A percentile compares a stretch with the other conserved stretches of the same genome.
Conservation (phyloP, 1,140 invertebrate species). For the Sminthurinus signatus region DNA sequence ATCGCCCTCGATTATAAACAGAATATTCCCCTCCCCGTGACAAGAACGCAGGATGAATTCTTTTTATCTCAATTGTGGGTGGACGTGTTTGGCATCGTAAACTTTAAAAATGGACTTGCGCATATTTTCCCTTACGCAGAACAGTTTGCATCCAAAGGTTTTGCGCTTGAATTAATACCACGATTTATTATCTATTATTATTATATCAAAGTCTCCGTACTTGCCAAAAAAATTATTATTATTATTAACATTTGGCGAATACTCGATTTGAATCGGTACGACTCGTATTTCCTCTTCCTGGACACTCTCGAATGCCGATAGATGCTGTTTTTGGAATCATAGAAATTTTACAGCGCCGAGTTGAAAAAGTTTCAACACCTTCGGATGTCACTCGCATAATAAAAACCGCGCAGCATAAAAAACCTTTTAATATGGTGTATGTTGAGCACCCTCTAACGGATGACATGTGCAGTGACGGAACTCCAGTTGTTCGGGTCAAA, state of each 20-base stretch:
- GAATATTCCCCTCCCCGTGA: background rate
- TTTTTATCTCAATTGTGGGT: background rate
- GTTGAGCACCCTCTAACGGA: constrained; percentile 9
- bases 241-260: constrained; percentile 20
- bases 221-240: too few species aligned
- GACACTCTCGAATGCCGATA: constrained; percentile 41
- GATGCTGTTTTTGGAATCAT: constrained; percentile 42
- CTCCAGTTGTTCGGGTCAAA: background rate
- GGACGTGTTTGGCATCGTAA: background rate
- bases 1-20: background rate
- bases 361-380: constrained; percentile 2
- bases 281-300: constrained; percentile 40
- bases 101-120: background rate
- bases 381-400: background rate
- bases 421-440: constrained; percentile 7
- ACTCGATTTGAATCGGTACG: constrained; percentile 16
- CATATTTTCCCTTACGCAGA: constrained; percentile 2
- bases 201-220: too few species aligned
- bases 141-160: constrained; percentile 3
- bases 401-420: background rate
- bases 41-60: background rate
- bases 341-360: constrained; percentile 28
- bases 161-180: too few species aligned
- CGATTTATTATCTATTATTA: too few species aligned
- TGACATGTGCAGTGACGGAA: constrained; percentile 10